These are phyloP conservation scores for Daboia siamensis DNA, from an alignment of 2,113 vertebrate genomes.

Conservation along the genomic window DNA sequence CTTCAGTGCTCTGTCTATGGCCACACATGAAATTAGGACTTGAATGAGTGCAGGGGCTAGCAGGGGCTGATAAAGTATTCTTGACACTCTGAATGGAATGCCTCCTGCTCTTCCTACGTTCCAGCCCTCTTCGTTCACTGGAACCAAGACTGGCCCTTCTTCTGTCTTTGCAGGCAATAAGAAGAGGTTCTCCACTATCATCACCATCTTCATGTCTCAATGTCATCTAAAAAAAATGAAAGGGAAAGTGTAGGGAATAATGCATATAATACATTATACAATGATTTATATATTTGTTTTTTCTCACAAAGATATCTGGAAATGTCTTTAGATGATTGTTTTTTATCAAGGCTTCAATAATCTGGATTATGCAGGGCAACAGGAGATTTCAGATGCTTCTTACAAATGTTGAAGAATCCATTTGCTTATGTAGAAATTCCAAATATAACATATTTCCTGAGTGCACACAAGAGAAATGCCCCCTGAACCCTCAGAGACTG, in stretches of 20 bases:
- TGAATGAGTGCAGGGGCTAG: conserved; percentile 73
- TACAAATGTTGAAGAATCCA: not conserved
- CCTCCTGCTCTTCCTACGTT: conserved; percentile 88
- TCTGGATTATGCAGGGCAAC: not conserved
- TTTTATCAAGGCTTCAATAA: no score
- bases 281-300: not conserved
- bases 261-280: fast-evolving
- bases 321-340: not conserved
- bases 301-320: not conserved
- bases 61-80: conserved; percentile 79
- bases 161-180: conserved; percentile 78
- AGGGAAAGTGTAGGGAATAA: not conserved
- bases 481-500: not conserved
- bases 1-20: conserved; percentile 69
- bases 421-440: not conserved
- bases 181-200: conserved; percentile 74
- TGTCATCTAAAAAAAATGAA: conserved; percentile 69
- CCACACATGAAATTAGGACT: conserved; percentile 66
- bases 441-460: not conserved
- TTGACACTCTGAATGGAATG: conserved; percentile 84
- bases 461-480: not conserved
- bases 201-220: conserved; percentile 90
- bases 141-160: conserved; percentile 83
- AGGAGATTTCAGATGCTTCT: not conserved
- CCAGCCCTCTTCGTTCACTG: conserved; percentile 73